Conservation (phyloP, 1,140 invertebrate species). For the Lucilia sericata region DNA sequence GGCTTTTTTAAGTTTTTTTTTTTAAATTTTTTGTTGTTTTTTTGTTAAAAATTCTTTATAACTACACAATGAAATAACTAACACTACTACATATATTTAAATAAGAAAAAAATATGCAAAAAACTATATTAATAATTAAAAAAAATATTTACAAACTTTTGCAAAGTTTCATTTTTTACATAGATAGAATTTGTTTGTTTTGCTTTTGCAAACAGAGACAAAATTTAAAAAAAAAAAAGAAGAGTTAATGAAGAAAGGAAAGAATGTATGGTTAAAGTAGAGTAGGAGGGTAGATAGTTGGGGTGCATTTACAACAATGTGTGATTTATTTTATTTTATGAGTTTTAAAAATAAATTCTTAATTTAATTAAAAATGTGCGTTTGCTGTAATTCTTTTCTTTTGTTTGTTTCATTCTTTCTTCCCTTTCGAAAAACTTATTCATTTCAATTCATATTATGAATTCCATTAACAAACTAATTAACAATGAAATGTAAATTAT, state of each 20-base stretch:
- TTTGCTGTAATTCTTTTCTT: background rate
- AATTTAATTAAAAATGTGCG: slow-evolving; percentile 29
- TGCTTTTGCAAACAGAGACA: background rate
- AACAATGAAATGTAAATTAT: slow-evolving; percentile 38
- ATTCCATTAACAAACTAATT: slow-evolving; percentile 27
- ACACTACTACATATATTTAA: slow-evolving; percentile 26
- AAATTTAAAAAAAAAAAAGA: background rate
- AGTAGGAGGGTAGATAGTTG: too few species aligned
- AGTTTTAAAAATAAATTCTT: background rate
- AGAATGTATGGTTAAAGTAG: background rate
- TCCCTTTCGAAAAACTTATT: background rate
- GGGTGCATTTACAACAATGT: slow-evolving; percentile 39
- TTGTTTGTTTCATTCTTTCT: too few species aligned
- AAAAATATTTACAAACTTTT: slow-evolving; percentile 38
- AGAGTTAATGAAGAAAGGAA: background rate
- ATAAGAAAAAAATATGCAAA: slow-evolving; percentile 31
- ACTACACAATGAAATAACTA: slow-evolving; percentile 23
- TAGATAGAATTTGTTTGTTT: background rate
- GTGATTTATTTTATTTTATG: background rate
- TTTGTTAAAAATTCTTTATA: slow-evolving; percentile 31
- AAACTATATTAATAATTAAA: slow-evolving; percentile 13
- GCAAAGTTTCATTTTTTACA: slow-evolving; percentile 32
- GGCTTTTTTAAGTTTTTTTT: background rate
- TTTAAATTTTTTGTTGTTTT: background rate
- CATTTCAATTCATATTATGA: slow-evolving; percentile 9